Percentiles rank a stretch among this genome's conserved stretches.
Evolutionary conservation across 1,140 invertebrate species (phyloP).

Genomic region (Centruroides sculpturatus): DNA sequence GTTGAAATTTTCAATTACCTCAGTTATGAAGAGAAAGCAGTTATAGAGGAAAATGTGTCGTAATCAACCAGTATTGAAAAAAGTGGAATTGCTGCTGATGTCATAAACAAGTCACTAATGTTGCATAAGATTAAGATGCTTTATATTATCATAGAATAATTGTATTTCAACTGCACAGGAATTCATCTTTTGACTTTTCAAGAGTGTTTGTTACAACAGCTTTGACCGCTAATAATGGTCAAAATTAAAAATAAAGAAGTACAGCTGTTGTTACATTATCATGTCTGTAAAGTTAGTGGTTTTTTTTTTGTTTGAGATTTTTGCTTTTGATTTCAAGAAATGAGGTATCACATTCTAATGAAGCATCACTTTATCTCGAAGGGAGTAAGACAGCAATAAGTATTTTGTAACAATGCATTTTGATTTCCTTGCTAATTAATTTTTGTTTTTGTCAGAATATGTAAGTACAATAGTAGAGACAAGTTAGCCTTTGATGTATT

Average conservation of each 20-base stretch:
- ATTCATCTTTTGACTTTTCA: background rate
- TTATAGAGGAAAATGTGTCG: background rate
- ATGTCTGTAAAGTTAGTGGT: background rate
- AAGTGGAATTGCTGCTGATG: background rate
- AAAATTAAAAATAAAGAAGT: background rate
- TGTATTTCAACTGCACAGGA: background rate
- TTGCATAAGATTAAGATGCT: background rate
- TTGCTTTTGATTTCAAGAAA: background rate
- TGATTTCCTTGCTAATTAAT: conserved; percentile 1
- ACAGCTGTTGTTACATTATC: background rate
- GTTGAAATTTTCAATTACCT: background rate
- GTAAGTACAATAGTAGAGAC: too few relatives aligned
- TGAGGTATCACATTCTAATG: background rate
- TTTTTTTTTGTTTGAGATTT: background rate
- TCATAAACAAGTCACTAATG: background rate
- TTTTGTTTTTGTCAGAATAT: background rate
- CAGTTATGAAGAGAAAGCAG: background rate
- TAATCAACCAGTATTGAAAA: background rate
- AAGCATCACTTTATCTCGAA: background rate
- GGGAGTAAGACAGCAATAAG: background rate
- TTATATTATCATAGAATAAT: background rate
- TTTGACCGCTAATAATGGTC: background rate
- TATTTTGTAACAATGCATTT: background rate
- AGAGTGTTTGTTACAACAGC: background rate
- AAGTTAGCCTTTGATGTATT: too few relatives aligned